These are phyloP conservation scores for Belonocnema kinseyi DNA, from an alignment of 1,140 invertebrate genomes.

Conservation along the genomic window DNA sequence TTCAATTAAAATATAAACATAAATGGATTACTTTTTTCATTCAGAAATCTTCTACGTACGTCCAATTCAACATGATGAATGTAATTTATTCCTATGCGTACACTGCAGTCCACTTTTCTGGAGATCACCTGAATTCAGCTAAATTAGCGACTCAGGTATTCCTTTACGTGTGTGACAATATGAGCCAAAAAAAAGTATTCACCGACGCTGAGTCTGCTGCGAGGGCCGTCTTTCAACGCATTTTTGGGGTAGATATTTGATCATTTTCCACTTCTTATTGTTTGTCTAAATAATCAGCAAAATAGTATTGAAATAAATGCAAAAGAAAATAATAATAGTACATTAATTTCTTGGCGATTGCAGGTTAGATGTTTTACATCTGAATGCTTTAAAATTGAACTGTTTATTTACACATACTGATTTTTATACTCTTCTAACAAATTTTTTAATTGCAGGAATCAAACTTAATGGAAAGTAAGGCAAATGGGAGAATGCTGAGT, in stretches of 20 bases:
- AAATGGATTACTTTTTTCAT: constrained; percentile 61
- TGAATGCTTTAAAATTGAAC: too few species aligned
- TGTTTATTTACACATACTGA: neutral
- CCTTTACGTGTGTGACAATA: constrained; percentile 78
- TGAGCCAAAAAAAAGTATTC: constrained; percentile 79
- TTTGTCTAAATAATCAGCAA: constrained; percentile 33
- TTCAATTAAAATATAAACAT: constrained; percentile 44
- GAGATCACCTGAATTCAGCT: constrained; percentile 80
- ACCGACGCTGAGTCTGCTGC: constrained; percentile 78
- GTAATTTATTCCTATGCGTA: constrained; percentile 82
- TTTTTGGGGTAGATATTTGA: constrained; percentile 73
- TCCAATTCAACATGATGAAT: constrained; percentile 84
- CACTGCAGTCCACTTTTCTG: constrained; percentile 81
- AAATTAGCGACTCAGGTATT: constrained; percentile 78
- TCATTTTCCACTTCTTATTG: neutral
- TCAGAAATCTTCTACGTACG: constrained; percentile 79
- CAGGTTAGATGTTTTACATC: too few species aligned
- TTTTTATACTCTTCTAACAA: constrained; percentile 25
- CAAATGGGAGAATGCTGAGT: constrained; percentile 62
- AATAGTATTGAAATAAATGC: constrained; percentile 3
- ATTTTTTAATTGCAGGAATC: constrained; percentile 63
- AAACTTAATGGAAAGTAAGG: constrained; percentile 65
- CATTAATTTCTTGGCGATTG: too few species aligned
- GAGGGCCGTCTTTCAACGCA: constrained; percentile 78
- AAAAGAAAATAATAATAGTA: neutral